Evolutionary conservation across 23 tunicate species (phyloP).

Genomic region (Corella eumyota): DNA sequence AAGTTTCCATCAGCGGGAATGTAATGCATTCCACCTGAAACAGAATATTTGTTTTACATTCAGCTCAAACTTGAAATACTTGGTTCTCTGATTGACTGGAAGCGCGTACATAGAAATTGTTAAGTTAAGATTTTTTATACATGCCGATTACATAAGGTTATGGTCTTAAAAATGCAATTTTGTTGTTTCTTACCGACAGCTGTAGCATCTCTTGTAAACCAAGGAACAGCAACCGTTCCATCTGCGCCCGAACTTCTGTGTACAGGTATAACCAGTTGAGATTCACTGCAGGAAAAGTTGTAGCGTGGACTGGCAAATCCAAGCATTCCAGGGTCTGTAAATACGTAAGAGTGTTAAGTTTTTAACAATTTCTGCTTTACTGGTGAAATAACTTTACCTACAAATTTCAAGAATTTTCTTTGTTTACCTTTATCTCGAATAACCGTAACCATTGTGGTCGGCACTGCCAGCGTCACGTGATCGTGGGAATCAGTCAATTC

Average conservation of each 20-base stretch:
- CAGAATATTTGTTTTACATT: no score
- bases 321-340: conserved; percentile 81
- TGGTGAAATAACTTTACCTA: background rate
- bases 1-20: conserved; percentile 87
- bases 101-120: no score
- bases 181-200: conserved; percentile 57
- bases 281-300: conserved; percentile 56
- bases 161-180: no score
- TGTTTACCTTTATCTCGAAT: conserved; percentile 83
- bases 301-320: conserved; percentile 82
- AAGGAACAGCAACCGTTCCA: conserved; percentile 86
- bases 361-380: background rate
- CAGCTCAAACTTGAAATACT: no score
- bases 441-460: conserved; percentile 66
- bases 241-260: conserved; percentile 93
- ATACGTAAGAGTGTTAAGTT: background rate
- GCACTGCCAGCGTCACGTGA: conserved; percentile 32
- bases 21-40: conserved; percentile 74
- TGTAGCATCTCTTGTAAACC: conserved; percentile 77
- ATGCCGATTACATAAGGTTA: no score
- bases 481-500: conserved; percentile 54
- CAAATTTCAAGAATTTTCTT: no score
- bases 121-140: no score
- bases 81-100: no score
- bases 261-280: conserved; percentile 67